These are phyloP conservation scores for Agriopis leucophaearia DNA, from an alignment of 2,888 invertebrate genomes.

Conservation along the genomic window DNA sequence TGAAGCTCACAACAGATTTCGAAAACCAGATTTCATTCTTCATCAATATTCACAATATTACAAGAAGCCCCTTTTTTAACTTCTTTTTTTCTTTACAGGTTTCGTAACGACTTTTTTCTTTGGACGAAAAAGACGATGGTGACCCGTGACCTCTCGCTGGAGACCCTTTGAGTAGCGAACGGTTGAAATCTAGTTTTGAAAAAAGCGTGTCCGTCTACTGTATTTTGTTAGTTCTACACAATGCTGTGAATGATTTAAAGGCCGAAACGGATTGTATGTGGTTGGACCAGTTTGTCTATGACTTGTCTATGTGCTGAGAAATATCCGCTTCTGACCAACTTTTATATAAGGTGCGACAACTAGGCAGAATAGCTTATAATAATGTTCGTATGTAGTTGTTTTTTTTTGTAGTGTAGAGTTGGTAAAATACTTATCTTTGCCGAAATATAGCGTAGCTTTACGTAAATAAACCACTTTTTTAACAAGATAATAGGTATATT, in stretches of 20 bases:
- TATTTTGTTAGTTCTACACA: constrained; percentile 63
- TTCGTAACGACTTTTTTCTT: constrained; percentile 83
- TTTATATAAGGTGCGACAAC: neutral
- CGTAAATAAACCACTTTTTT: too few species aligned
- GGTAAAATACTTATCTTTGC: too few species aligned
- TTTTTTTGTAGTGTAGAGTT: too few species aligned
- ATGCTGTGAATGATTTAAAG: constrained; percentile 60
- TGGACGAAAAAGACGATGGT: constrained; percentile 77
- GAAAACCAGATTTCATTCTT: constrained; percentile 84
- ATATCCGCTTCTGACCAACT: constrained; percentile 21
- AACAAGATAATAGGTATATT: too few species aligned
- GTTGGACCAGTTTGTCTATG: constrained; percentile 60
- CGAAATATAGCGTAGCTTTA: too few species aligned
- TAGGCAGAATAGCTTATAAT: neutral
- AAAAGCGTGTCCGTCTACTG: constrained; percentile 74
- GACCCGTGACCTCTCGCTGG: constrained; percentile 74
- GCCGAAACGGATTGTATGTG: constrained; percentile 69
- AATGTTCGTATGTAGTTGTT: neutral
- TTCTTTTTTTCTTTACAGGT: constrained; percentile 70
- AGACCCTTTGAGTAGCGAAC: constrained; percentile 71
- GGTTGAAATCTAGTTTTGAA: constrained; percentile 80
- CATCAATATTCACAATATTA: constrained; percentile 87
- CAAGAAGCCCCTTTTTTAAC: constrained; percentile 82
- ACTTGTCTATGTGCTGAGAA: constrained; percentile 34
- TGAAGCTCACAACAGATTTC: constrained; percentile 68